A percentile compares a stretch with the other conserved stretches of the same genome.
Conservation (phyloP, 2,888 invertebrate genomes). For the Lycaena phlaeas region DNA sequence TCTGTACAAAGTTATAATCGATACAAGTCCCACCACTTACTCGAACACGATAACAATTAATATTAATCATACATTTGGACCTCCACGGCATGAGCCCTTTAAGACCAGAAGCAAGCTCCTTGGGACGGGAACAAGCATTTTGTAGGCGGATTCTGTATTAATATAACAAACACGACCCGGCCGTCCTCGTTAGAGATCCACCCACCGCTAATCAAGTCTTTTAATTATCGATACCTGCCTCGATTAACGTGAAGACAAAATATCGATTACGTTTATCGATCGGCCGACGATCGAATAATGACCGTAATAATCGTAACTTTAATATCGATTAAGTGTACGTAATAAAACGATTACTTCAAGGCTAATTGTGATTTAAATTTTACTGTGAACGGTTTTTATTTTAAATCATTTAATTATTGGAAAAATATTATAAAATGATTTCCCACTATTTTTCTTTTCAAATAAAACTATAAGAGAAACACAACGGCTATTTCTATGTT, state of each 20-base stretch:
- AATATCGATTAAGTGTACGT: slow-evolving; percentile 11
- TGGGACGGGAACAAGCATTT: slow-evolving; percentile 34
- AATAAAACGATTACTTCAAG: slow-evolving; percentile 11
- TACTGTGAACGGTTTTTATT: slow-evolving; percentile 5
- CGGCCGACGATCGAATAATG: slow-evolving; percentile 25
- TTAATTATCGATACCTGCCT: slow-evolving; percentile 45
- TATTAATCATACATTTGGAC: slow-evolving; percentile 8
- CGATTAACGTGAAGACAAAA: slow-evolving; percentile 25
- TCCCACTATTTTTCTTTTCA: too few species aligned
- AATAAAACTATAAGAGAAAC: too few species aligned
- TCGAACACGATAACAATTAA: slow-evolving; percentile 1
- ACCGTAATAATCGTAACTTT: slow-evolving; percentile 20
- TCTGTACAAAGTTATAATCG: too few species aligned
- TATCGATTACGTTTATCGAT: slow-evolving; percentile 32
- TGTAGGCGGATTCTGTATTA: slow-evolving; percentile 40
- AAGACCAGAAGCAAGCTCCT: slow-evolving; percentile 21
- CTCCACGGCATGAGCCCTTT: slow-evolving; percentile 11
- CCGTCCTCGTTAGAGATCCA: slow-evolving; percentile 48
- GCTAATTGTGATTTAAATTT: slow-evolving; percentile 9
- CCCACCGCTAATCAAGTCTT: slow-evolving; percentile 55
- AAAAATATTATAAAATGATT: too few species aligned
- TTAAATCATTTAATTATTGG: too few species aligned
- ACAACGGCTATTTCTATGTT: too few species aligned
- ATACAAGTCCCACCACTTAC: neutral
- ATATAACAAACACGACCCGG: slow-evolving; percentile 60